Conservation (phyloP, 2,113 vertebrate genomes). For the Orientallactaga bullata region DNA sequence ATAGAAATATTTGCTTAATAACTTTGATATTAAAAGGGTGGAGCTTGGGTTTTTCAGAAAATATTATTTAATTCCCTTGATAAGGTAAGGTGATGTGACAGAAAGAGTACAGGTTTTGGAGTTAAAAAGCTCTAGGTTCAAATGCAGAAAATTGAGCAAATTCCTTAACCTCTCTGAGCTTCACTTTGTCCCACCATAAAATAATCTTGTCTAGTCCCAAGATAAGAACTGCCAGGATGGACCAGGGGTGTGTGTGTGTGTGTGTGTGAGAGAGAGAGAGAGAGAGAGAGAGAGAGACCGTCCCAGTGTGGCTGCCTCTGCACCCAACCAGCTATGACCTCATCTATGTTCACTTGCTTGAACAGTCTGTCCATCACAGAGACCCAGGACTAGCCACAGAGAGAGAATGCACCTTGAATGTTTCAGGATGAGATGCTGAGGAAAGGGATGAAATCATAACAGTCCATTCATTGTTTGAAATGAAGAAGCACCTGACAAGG, state of each 20-base stretch:
- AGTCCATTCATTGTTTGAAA: background rate
- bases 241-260: rapidly evolving
- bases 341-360: background rate
- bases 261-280: background rate
- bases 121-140: background rate
- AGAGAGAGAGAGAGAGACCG: background rate
- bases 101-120: too few relatives aligned
- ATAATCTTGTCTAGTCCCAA: background rate
- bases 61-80: background rate
- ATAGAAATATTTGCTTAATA: background rate
- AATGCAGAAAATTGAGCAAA: background rate
- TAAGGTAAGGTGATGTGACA: background rate
- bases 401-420: background rate
- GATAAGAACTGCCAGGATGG: too few relatives aligned
- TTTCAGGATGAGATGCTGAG: background rate
- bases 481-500: background rate
- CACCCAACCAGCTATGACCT: background rate
- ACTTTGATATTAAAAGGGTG: background rate
- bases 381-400: background rate
- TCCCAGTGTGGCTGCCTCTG: background rate
- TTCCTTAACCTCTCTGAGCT: background rate
- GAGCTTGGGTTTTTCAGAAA: background rate
- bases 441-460: constrained; percentile 30
- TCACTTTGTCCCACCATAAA: background rate
- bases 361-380: background rate